Conservation (phyloP, 1,140 invertebrate species). For the Drosophila kurseongensis region DNA sequence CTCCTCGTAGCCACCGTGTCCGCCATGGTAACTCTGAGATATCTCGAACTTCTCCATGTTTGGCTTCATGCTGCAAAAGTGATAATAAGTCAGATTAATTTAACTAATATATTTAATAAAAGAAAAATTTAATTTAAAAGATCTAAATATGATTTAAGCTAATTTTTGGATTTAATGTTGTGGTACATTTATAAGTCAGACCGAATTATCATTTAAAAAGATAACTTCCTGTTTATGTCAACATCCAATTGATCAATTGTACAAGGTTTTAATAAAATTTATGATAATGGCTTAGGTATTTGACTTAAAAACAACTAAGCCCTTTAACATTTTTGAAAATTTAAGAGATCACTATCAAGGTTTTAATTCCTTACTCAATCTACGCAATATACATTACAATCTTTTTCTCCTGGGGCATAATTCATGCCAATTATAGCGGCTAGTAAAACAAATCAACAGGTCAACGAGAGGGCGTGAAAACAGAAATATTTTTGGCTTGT, state of each 20-base stretch:
- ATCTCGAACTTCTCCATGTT: conserved; percentile 87
- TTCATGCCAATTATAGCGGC: conserved; percentile 66
- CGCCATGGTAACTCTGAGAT: conserved; percentile 85
- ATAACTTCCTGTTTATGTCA: no score
- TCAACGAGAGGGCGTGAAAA: conserved; percentile 61
- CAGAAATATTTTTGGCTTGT: conserved; percentile 79
- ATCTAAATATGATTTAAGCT: no score
- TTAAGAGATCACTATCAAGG: no score
- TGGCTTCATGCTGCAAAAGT: conserved; percentile 67
- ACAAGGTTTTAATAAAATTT: no score
- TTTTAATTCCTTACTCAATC: neutral
- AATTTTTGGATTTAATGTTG: no score
- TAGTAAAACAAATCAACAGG: conserved; percentile 57
- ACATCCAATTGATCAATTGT: no score
- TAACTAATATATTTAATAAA: neutral
- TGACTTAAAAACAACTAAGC: no score
- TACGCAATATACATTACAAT: neutral
- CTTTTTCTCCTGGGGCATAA: conserved; percentile 38
- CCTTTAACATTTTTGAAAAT: no score
- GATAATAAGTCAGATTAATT: neutral
- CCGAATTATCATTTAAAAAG: no score
- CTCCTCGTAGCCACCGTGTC: conserved; percentile 86
- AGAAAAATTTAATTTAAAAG: no score
- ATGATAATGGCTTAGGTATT: no score
- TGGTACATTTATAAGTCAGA: no score